These are phyloP conservation scores for Furnarius figulus DNA, from an alignment of 2,113 vertebrate genomes.

Conservation along the genomic window DNA sequence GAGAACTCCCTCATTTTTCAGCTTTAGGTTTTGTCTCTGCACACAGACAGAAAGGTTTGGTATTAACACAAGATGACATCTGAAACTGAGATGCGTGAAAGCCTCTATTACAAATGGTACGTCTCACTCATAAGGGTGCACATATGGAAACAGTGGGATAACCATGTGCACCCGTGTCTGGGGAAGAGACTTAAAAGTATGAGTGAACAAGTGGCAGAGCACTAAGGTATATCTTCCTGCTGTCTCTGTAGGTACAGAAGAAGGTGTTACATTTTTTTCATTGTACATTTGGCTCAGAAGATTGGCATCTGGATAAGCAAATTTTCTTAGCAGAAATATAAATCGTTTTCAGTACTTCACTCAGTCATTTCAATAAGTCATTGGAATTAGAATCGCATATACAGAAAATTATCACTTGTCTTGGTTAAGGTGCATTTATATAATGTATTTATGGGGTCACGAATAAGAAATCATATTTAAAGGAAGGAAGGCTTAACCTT, in stretches of 20 bases:
- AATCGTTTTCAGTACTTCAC: neutral
- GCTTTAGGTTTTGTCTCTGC: neutral
- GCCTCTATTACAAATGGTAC: neutral
- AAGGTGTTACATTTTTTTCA: neutral
- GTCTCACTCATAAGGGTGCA: neutral
- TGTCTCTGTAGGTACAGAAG: neutral
- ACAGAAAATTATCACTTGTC: slow-evolving; percentile 14
- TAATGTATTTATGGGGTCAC: neutral
- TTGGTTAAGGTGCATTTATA: neutral
- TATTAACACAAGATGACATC: neutral
- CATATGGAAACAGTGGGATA: neutral
- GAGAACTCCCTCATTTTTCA: neutral
- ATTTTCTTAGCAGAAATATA: neutral
- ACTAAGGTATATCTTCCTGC: neutral
- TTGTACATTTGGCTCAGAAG: neutral
- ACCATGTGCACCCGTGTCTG: neutral
- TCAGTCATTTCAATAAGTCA: neutral
- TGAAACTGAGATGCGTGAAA: neutral
- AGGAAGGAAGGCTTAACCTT: neutral
- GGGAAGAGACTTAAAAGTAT: neutral
- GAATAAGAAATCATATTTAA: neutral
- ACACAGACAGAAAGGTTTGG: neutral
- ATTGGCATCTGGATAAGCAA: neutral
- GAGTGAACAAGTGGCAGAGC: neutral
- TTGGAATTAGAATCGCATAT: neutral